A percentile compares a stretch with the other conserved stretches of the same genome.
Evolutionary conservation across 2,113 vertebrate genomes (phyloP).

Genomic region (Geococcyx californianus): DNA sequence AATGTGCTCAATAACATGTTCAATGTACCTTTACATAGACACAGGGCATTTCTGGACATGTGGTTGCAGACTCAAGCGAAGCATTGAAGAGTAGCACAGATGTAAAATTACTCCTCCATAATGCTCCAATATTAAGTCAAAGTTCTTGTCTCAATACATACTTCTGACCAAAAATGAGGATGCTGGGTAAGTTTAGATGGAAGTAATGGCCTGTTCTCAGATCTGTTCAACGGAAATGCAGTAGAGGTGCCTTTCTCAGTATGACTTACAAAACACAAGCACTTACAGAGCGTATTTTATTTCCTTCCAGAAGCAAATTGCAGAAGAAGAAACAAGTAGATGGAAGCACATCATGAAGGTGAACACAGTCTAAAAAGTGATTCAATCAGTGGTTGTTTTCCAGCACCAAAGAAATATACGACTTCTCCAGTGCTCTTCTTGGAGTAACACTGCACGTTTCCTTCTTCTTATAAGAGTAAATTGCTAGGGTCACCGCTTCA

Average conservation of each 20-base stretch:
- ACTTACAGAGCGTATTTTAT: background rate
- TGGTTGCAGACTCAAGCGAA: background rate
- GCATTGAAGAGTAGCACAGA: background rate
- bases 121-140: background rate
- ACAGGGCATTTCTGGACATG: background rate
- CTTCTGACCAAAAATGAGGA: background rate
- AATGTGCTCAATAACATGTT: background rate
- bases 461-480: background rate
- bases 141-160: background rate
- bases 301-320: background rate
- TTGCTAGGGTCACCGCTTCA: background rate
- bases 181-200: background rate
- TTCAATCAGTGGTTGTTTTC: background rate
- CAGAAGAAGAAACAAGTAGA: background rate
- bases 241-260: background rate
- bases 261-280: background rate
- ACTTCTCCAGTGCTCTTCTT: background rate
- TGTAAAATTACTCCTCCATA: background rate
- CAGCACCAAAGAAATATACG: background rate
- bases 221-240: background rate
- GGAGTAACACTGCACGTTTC: accelerated
- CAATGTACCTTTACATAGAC: background rate
- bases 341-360: background rate
- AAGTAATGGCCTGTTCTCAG: background rate
- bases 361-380: background rate